Base-by-base conservation (phyloP, 2,797 vertebrate genomes). In the Aphelocoma californica region DNA sequence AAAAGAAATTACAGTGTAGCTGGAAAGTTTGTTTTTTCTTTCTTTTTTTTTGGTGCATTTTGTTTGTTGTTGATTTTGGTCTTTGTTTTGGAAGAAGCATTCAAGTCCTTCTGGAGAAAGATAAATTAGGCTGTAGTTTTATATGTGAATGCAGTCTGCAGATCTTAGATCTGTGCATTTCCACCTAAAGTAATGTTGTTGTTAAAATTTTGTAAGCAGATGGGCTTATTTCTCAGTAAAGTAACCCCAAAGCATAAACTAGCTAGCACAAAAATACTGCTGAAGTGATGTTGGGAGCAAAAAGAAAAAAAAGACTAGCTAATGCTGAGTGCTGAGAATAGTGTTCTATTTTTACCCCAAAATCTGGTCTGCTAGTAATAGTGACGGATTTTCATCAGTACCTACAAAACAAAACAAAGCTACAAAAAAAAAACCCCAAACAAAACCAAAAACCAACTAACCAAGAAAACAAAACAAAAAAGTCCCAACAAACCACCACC, bases 191-290 rank as follows among this genome's bases (percentile, higher is more conserved):
- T 90, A 88, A 81, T 51, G 44, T 72, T 93, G 78, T 73, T 95
- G 66, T 86, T 88, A 86, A 83, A 80, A 88, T 85, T 84, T 77
- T 73, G 73, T 89, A 85, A 92, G 73, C 92, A 96, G 80, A 84
- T 93, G 88, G 70, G 40, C 42, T 86, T 82, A 17, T 81, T 95
- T 84, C 44, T 57, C 79, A 91, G 58, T 60, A 79, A 94, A 95
- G 67, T 96, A 71, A 90, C 79, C 81, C 91, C 64, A 94, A 96
- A 96, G 61, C 58, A 70, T 87, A 88, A 95, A 36, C 26, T 88
- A 81, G 40, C 89, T 91, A 93, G 88, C n/a, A 82, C 51, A 92
- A 50, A 75, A 90, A 87, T 70, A 75, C 44, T 83, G 58, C 31
- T 92, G 80, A 96, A 81, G 74, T 12, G 80, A 75, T 92, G 34